Base-by-base conservation (phyloP, 1,140 invertebrate genomes). In the Patella vulgata region DNA sequence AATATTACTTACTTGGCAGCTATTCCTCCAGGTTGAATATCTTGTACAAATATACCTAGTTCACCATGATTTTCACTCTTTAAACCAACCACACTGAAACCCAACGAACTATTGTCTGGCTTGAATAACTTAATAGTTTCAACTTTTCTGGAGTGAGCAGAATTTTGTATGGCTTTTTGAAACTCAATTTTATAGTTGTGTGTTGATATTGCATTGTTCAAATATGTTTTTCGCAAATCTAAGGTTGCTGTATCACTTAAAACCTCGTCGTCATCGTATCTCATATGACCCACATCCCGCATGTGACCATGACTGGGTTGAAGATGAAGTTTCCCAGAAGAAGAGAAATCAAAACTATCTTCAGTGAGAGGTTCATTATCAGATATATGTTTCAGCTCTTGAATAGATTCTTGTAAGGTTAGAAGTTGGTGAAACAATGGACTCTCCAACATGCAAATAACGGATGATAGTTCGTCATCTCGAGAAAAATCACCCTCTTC, bases 371-470 rank as follows among this genome's bases (percentile, higher is more conserved):
- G 66, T 25, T 77, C 72, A 0, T 63, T 68, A 1, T 66, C 51
- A 11, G 72, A 66, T 1, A 78, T 67, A 46, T 78, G 74, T 51
- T 75, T 74, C 3, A 82, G 68, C 56, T 82, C 75, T 56, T 77
- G 71, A 2, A 68, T 39, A 6, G 66, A 68, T 23, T 66, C 63
- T 77, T 89, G 93, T 67, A 98, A 89, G 46, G 92, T 93, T n/a
- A 95, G 90, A 74, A 97, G 93, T 75, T 92, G 93, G 58, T 91
- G 89, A 75, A 98, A 92, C 39, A 97, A 91, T 9, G 96, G 96
- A 87, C 94, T 95, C 72, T 96, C 92, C 60, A 98, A 82, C 43
- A 97, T 88, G 58, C 90, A 91, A 69, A 97, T 91, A 1, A 98
- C 86, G 39, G 93, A 90, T 74, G 92, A 91, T 19, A 98, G 84